Base-by-base conservation (phyloP, 2,113 vertebrate species). In the Toxotes chatareus region DNA sequence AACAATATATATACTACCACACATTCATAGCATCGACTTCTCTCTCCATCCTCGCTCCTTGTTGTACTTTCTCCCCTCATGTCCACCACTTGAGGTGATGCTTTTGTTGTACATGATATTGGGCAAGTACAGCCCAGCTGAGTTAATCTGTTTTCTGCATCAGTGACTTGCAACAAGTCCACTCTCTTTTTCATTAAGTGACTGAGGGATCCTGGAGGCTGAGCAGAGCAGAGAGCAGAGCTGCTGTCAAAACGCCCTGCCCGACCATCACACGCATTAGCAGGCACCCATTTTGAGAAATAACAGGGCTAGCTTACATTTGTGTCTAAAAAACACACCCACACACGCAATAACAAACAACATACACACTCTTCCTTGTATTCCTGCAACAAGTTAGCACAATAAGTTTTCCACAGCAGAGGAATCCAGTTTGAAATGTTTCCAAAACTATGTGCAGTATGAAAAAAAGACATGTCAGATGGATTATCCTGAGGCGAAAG, bases 131-230 rank as follows among this genome's bases (percentile, higher is more conserved):
- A 76, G 83, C 85, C 76, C 85, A 82, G 88, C 91, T 86, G 86
- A 94, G 92, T 95, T 94, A 87, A 95, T 95, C 91, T 93, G 88
- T 94, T 95, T 94, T 95, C 93, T 94, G 93, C 93, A 94, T 93
- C 92, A 90, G 78, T 84, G 91, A 90, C 88, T 92, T 88, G 91
- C 91, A 91, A 95, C 93, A 93, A 93, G 94, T 94, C 91, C 88
- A 91, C 93, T 93, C 89, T 92, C 87, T 92, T 92, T 94, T 94
- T 94, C 92, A 95, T 94, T 92, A 93, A 92, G 90, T 82, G 91
- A 91, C 85, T 72, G 86, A 86, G 71, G 68, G 85, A 91, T 93
- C 89, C 87, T 86, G 82, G 66, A 87, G 87, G 84, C 85, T 73
- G 91, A 91, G 90, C 68, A 55, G 80, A 85, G 80, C 86, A 68